A percentile compares a stretch with the other conserved stretches of the same genome.
Conservation (phyloP, 2,888 invertebrate genomes). For the Papilio demoleus region DNA sequence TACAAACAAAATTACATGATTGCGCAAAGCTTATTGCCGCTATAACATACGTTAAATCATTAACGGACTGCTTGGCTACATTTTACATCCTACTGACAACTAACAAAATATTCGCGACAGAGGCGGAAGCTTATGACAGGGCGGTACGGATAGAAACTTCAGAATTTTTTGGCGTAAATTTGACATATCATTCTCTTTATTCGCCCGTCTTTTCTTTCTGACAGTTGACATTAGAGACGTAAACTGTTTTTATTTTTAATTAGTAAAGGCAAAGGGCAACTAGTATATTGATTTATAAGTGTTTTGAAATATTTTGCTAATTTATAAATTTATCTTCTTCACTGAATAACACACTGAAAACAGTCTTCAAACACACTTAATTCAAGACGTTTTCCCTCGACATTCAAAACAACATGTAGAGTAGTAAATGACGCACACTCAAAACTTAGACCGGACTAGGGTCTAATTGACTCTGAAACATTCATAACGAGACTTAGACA, state of each 20-base stretch:
- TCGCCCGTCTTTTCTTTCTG: no score
- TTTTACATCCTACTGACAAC: no score
- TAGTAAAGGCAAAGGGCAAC: not conserved
- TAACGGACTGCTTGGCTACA: no score
- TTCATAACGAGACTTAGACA: conserved; percentile 54
- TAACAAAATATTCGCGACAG: no score
- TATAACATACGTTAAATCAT: no score
- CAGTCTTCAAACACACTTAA: conserved; percentile 12
- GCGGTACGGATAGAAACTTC: no score
- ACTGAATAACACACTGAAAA: not conserved
- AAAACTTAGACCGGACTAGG: conserved; percentile 47
- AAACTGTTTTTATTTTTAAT: not conserved
- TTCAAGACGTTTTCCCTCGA: conserved; percentile 30
- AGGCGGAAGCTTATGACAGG: no score
- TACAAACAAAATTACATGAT: no score
- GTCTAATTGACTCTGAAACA: conserved; percentile 50
- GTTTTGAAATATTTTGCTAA: not conserved
- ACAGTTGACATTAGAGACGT: not conserved
- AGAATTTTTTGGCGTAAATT: no score
- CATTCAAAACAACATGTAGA: conserved; percentile 15
- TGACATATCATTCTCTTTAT: no score
- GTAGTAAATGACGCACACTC: conserved; percentile 45
- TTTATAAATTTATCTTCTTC: not conserved
- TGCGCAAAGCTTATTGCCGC: no score
- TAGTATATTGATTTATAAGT: not conserved